A percentile compares a stretch with the other conserved stretches of the same genome.
Evolutionary conservation across 2,797 vertebrate species (phyloP).

Genomic region (Sebastes hubbsi): DNA sequence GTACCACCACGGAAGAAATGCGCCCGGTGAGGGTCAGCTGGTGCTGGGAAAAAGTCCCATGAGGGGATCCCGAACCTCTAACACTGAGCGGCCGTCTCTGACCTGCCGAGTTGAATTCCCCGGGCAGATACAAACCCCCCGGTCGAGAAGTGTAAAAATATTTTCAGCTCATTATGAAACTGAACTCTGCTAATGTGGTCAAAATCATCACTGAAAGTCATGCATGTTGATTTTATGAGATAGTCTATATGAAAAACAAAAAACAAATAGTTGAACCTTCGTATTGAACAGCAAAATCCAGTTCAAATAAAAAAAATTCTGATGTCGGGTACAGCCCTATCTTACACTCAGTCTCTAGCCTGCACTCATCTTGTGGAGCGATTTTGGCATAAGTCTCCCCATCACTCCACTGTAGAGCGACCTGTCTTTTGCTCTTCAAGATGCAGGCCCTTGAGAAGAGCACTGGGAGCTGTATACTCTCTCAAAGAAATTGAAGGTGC

Average conservation of each 20-base stretch:
- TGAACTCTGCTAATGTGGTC: no score
- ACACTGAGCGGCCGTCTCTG: no score
- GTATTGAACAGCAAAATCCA: no score
- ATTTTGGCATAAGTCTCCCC: not conserved
- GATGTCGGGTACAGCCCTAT: not conserved
- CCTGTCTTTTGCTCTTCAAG: not conserved
- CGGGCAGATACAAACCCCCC: no score
- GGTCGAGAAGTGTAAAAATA: no score
- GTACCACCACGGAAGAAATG: no score
- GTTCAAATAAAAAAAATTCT: no score
- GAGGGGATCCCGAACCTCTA: no score
- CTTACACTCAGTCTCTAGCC: not conserved
- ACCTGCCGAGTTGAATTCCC: no score
- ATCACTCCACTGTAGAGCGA: not conserved
- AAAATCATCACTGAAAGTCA: not conserved
- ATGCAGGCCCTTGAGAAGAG: not conserved
- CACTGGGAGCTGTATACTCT: not conserved
- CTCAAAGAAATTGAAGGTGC: conserved; percentile 1
- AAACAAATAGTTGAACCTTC: not conserved
- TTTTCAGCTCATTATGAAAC: no score
- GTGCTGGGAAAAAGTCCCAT: no score
- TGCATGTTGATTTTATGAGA: not conserved
- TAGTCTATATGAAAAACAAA: not conserved
- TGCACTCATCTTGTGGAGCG: not conserved
- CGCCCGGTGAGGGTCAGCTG: no score